Percentiles rank a stretch among this genome's conserved stretches.
These are phyloP conservation scores for Caenorhabditis doughertyi DNA, from an alignment of 2,888 invertebrate species.

Conservation along the genomic window DNA sequence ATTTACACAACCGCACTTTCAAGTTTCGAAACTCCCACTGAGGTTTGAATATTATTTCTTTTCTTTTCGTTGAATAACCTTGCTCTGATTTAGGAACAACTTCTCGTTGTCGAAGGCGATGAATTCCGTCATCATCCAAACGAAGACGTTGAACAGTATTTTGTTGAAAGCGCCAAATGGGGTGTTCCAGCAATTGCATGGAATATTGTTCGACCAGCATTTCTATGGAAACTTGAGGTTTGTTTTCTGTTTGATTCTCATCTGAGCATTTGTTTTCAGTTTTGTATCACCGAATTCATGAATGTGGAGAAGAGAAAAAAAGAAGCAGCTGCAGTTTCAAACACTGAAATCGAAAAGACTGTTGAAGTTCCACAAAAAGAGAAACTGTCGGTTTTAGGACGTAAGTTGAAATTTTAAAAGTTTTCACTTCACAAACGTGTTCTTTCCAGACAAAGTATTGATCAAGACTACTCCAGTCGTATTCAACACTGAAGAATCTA, in stretches of 20 bases:
- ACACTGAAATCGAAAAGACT: conserved; percentile 18
- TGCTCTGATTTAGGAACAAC: conserved; percentile 44
- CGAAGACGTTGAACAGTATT: conserved; percentile 59
- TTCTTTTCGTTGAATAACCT: background rate
- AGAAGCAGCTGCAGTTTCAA: background rate
- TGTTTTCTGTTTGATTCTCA: background rate
- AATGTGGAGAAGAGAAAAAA: conserved; percentile 43
- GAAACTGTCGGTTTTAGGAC: conserved; percentile 44
- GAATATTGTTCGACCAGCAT: conserved; percentile 61
- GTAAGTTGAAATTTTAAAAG: conserved; percentile 45
- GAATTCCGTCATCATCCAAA: conserved; percentile 56
- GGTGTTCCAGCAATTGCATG: conserved; percentile 63
- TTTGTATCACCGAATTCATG: conserved; percentile 57
- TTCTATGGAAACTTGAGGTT: conserved; percentile 63
- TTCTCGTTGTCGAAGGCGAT: conserved; percentile 10
- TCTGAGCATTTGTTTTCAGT: conserved; percentile 34
- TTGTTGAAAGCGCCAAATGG: conserved; percentile 58
- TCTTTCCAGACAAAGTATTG: conserved; percentile 41
- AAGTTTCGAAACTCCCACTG: conserved; percentile 51
- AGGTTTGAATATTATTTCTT: conserved; percentile 22
- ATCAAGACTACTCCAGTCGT: conserved; percentile 57
- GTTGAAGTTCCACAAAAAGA: conserved; percentile 45
- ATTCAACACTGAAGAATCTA: conserved; percentile 53
- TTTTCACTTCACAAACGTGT: background rate
- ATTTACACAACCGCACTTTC: conserved; percentile 39